Conservation (phyloP, 1,140 invertebrate species). For the Macrocentrus cingulum region DNA sequence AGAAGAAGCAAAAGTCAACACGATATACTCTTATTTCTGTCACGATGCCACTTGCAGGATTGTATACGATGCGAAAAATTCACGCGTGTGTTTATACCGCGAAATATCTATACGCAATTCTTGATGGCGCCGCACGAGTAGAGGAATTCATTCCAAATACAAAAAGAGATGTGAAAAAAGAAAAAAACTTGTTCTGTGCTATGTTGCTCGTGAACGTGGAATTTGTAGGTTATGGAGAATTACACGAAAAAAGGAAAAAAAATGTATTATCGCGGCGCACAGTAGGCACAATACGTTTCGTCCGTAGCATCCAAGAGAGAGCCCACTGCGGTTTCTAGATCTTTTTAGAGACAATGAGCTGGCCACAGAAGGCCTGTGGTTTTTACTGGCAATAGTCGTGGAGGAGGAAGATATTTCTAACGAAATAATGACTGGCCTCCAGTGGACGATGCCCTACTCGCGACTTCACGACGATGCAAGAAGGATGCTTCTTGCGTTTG, state of each 20-base stretch:
- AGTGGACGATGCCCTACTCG: too few species aligned
- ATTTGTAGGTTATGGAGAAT: too few species aligned
- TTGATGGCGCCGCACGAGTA: neutral
- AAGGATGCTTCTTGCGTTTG: slow-evolving; percentile 5
- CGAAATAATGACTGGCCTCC: slow-evolving; percentile 31
- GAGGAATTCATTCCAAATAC: neutral
- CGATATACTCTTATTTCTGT: slow-evolving; percentile 8
- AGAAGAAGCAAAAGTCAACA: slow-evolving; percentile 4
- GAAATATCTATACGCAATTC: neutral
- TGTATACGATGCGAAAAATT: slow-evolving; percentile 4
- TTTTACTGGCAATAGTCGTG: neutral
- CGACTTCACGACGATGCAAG: neutral
- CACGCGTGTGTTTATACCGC: neutral
- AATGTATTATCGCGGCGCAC: too few species aligned
- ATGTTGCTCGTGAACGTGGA: too few species aligned
- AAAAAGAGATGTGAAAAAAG: neutral
- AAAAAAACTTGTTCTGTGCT: neutral
- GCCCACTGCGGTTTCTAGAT: too few species aligned
- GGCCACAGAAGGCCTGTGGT: too few species aligned
- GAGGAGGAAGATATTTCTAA: slow-evolving; percentile 10
- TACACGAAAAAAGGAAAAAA: too few species aligned
- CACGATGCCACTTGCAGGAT: neutral
- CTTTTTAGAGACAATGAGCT: too few species aligned
- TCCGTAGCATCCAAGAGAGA: too few species aligned
- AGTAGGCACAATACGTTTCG: too few species aligned